Percentiles rank a stretch among this genome's conserved stretches.
Evolutionary conservation across 2,113 vertebrate species (phyloP).

Genomic region (Dicaeum eximium): DNA sequence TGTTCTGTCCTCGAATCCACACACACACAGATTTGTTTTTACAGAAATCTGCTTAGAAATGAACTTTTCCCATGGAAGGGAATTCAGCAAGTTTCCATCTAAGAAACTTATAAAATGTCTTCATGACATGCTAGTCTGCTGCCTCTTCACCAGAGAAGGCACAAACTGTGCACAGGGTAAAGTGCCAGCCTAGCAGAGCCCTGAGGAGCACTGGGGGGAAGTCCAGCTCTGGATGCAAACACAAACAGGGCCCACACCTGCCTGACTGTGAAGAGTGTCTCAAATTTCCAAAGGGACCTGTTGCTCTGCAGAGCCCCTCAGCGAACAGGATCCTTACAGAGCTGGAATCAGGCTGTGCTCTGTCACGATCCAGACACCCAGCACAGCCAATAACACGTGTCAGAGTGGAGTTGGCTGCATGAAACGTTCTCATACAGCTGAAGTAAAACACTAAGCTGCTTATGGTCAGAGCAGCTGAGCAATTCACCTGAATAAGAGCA

Average conservation of each 20-base stretch:
- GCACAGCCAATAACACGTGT: background rate
- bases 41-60: too few species aligned
- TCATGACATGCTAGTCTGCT: too few species aligned
- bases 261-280: background rate
- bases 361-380: background rate
- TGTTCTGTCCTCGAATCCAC: too few species aligned
- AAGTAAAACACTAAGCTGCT: slow-evolving; percentile 24
- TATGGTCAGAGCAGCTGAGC: background rate
- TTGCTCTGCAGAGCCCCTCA: background rate
- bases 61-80: too few species aligned
- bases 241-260: background rate
- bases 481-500: slow-evolving; percentile 22
- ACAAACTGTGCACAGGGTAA: fast-evolving
- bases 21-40: too few species aligned
- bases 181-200: background rate
- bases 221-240: background rate
- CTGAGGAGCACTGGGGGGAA: background rate
- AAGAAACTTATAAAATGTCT: too few species aligned
- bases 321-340: background rate
- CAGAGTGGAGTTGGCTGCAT: background rate
- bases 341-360: background rate
- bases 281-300: background rate
- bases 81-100: too few species aligned
- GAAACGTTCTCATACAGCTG: background rate
- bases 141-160: background rate